These are phyloP conservation scores for Montipora capricornis DNA, from an alignment of 64 coral and sea anemone genomes.

Conservation along the genomic window DNA sequence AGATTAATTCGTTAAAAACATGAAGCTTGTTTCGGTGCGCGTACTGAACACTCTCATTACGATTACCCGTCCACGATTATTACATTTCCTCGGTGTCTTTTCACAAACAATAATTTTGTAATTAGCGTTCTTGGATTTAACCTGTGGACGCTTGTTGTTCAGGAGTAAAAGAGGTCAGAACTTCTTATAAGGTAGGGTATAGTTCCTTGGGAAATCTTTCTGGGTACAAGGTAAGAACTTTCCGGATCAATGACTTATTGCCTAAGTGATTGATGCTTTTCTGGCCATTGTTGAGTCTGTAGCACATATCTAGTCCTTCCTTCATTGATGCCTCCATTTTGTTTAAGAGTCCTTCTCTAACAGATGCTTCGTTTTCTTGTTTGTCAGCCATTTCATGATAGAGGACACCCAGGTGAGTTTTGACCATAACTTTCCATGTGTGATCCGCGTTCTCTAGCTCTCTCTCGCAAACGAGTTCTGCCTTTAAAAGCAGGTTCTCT, in stretches of 20 bases:
- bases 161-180: background rate
- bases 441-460: background rate
- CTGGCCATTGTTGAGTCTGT: background rate
- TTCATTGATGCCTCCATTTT: background rate
- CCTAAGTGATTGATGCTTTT: background rate
- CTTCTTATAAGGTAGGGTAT: background rate
- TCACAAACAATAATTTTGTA: too few species aligned
- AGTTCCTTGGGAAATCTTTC: background rate
- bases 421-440: constrained; percentile 17
- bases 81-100: too few species aligned
- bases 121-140: too few species aligned
- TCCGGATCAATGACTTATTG: background rate
- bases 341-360: background rate
- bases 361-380: background rate
- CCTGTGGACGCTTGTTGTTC: too few species aligned
- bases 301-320: background rate
- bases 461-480: too few species aligned
- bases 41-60: too few species aligned
- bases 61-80: too few species aligned
- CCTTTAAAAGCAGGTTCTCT: too few species aligned
- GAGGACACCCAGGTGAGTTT: background rate
- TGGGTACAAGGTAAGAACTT: background rate
- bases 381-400: background rate
- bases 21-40: too few species aligned
- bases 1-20: too few species aligned